Conservation (phyloP, 1,140 invertebrate genomes). For the Drosophila varians region DNA sequence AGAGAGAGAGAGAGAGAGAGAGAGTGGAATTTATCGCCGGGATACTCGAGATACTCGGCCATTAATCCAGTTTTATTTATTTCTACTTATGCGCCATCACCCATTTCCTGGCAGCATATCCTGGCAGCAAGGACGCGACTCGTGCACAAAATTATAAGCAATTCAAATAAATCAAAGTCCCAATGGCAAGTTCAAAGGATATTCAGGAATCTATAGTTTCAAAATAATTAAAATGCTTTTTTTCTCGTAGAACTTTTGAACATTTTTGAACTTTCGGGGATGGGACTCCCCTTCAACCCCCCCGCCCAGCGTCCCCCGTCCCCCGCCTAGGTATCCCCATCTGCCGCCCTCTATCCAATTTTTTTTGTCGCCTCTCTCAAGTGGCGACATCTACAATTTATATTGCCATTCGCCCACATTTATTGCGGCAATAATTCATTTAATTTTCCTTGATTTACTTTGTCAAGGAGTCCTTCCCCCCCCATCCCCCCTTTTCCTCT, state of each 20-base stretch:
- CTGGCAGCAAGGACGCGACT: slow-evolving; percentile 16
- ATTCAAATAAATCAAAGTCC: slow-evolving; percentile 79
- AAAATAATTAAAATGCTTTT: too few species aligned
- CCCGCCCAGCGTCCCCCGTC: too few species aligned
- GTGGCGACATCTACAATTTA: slow-evolving; percentile 66
- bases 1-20: too few species aligned
- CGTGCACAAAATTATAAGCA: slow-evolving; percentile 76
- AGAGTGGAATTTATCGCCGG: slow-evolving; percentile 56
- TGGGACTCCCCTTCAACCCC: too few species aligned
- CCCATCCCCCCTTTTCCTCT: too few species aligned
- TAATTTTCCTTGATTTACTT: slow-evolving; percentile 80
- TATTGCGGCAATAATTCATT: slow-evolving; percentile 81
- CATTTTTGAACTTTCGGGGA: too few species aligned
- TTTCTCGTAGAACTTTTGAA: too few species aligned
- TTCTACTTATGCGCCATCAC: slow-evolving; percentile 60
- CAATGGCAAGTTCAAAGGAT: slow-evolving; percentile 63
- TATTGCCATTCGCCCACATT: slow-evolving; percentile 67
- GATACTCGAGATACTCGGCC: slow-evolving; percentile 46
- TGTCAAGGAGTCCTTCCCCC: slow-evolving; percentile 59
- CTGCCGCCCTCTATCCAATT: background rate
- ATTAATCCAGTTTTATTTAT: slow-evolving; percentile 78
- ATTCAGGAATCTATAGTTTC: background rate
- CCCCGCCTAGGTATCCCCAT: too few species aligned
- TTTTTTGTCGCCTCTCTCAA: slow-evolving; percentile 17
- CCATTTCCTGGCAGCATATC: too few species aligned